Base-by-base conservation (phyloP, 2,113 vertebrate species). In the Candoia aspera region DNA sequence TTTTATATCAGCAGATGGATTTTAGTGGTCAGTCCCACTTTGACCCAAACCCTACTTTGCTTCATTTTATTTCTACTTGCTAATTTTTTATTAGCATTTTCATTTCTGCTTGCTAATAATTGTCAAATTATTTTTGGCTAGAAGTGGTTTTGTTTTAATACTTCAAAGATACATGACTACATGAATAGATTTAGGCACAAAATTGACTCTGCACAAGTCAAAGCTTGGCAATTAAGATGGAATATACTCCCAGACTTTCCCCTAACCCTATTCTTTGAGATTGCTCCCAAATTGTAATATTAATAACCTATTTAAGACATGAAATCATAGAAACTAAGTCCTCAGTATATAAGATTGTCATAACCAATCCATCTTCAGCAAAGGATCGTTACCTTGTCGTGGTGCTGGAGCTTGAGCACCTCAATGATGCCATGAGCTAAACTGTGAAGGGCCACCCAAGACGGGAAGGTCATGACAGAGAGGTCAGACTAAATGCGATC, bases 61-160 rank as follows among this genome's bases (percentile, higher is more conserved):
- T 86, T 62, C 21, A 68, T 64, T 42, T 91, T 86, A 86, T 91
- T 91, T 23, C n/a, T 68, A 15, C n/a, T 73, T 73, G 26, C 49
- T 73, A 24, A 13, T 68, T 21, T 85, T 59, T 33, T 46, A 19
- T 10, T 86, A 13, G 3, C 59, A 64, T 62, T 64, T 42, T 91
- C 68, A 86, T 91, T 91, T 23, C n/a, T 68, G 6, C n/a, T 73
- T 73, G 26, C 49, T 73, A 24, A 13, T 68, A 37, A 64, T 85
- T n/a, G 29, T 37, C n/a, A 79, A 37, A 24, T 33, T 87, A 15
- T 5, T 49, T 54, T n/a, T 68, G 49, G 59, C 49, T 86, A n/a
- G 33, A 23, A 59, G 19, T 64, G 21, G 21, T 49, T 17, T 12
- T 42, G 4, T 91, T 86, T 42, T 64, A 10, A 19, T n/a, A 12